phyloP scores from a whole-genome alignment of 2,888 invertebrate genomes.

The Aelia acuminata region DNA sequence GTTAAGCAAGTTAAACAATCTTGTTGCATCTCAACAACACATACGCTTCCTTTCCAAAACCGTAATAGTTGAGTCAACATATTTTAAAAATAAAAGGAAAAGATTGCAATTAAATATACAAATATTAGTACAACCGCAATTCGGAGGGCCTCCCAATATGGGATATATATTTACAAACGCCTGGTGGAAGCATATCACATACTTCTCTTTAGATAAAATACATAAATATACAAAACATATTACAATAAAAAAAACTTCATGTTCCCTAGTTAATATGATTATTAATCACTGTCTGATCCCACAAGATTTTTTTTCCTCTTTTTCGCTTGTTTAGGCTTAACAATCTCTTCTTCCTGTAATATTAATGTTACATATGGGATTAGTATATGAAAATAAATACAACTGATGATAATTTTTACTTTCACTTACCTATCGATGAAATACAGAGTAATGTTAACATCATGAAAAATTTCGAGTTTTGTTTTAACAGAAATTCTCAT shows the following conservation, averaged over 20 bases:
- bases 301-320: constrained; percentile 86
- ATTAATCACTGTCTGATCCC: constrained; percentile 94
- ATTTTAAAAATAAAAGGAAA: constrained; percentile 37
- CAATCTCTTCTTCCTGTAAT: constrained; percentile 87
- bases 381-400: too few relatives aligned
- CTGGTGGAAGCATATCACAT: constrained; percentile 44
- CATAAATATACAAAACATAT: constrained; percentile 57
- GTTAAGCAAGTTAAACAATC: too few relatives aligned
- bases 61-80: constrained; percentile 16
- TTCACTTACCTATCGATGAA: too few relatives aligned
- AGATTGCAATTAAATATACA: background rate
- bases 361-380: too few relatives aligned
- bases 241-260: constrained; percentile 47
- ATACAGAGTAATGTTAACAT: too few relatives aligned
- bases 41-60: background rate
- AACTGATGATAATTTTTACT: too few relatives aligned
- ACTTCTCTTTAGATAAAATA: constrained; percentile 55
- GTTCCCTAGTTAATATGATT: constrained; percentile 53
- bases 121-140: background rate
- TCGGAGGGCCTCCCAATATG: constrained; percentile 61
- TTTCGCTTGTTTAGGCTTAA: constrained; percentile 91
- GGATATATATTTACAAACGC: constrained; percentile 60
- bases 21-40: background rate
- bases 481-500: too few relatives aligned
- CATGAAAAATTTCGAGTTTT: too few relatives aligned